Evolutionary conservation across 2,888 invertebrate genomes (phyloP).

Genomic region (Dyspetes luteomarginatus): DNA sequence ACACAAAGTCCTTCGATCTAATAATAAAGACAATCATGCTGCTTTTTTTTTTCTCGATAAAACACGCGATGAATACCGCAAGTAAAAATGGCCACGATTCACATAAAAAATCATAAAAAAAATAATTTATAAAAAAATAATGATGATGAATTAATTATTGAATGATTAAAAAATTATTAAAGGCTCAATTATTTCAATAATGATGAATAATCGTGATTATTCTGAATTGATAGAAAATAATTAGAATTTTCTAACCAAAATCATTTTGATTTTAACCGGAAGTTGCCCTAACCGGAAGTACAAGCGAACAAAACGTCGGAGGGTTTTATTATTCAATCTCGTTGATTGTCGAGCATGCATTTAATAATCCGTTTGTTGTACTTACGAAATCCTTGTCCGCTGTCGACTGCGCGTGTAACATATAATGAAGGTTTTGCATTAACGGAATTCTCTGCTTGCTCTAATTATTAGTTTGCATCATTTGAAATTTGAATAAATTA

Average conservation of each 20-base stretch:
- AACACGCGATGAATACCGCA: background rate
- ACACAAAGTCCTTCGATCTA: slow-evolving; percentile 51
- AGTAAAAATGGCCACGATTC: too few species aligned
- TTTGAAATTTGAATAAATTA: slow-evolving; percentile 19
- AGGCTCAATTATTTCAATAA: too few species aligned
- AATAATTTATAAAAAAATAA: background rate
- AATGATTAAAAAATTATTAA: background rate
- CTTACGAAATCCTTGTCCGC: slow-evolving; percentile 77
- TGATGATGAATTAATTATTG: background rate
- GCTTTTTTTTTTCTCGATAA: background rate
- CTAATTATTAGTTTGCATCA: background rate
- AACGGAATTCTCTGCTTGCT: slow-evolving; percentile 1
- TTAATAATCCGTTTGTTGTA: slow-evolving; percentile 53
- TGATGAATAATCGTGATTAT: too few species aligned
- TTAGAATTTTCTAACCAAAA: background rate
- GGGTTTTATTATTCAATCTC: slow-evolving; percentile 40
- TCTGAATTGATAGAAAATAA: too few species aligned
- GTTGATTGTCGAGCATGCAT: slow-evolving; percentile 30
- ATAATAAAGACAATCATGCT: slow-evolving; percentile 17
- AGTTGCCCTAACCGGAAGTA: slow-evolving; percentile 19
- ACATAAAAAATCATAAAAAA: too few species aligned
- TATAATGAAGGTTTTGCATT: slow-evolving; percentile 38
- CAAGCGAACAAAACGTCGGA: slow-evolving; percentile 10
- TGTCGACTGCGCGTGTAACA: slow-evolving; percentile 73
- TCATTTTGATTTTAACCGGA: background rate